These are phyloP conservation scores for Platorchestia sp. DNA, from an alignment of 1,140 invertebrate genomes.

Conservation along the genomic window DNA sequence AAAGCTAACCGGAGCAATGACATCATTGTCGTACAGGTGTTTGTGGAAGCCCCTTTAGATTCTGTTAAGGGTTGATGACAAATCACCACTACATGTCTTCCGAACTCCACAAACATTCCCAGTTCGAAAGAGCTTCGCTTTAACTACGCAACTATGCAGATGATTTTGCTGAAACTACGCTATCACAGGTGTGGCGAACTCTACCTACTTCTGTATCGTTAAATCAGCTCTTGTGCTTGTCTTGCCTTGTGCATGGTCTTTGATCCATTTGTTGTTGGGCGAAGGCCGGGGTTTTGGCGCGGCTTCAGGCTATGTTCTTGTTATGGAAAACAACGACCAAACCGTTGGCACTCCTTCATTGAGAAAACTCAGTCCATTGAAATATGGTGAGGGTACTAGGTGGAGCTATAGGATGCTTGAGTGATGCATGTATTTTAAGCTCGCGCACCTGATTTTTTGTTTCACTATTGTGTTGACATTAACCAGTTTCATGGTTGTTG, in stretches of 20 bases:
- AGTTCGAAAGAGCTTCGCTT: not conserved
- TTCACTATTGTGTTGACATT: not conserved
- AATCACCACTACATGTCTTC: constrained; percentile 23
- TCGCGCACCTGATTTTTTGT: not conserved
- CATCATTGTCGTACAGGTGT: not conserved
- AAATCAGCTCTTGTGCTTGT: constrained; percentile 19
- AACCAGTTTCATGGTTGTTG: not conserved
- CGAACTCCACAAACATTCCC: constrained; percentile 23
- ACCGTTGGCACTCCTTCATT: constrained; percentile 38
- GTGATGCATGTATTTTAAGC: not conserved
- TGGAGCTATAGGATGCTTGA: not conserved
- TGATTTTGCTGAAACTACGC: not conserved
- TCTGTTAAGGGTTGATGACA: not conserved
- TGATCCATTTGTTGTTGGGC: constrained; percentile 19
- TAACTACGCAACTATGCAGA: not conserved
- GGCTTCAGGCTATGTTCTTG: not conserved
- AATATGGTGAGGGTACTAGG: not conserved
- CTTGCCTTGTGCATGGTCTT: not conserved
- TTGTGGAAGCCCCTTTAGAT: not conserved
- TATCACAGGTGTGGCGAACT: constrained; percentile 3
- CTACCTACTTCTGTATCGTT: not conserved
- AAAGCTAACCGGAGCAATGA: not conserved
- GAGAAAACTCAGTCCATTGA: constrained; percentile 40
- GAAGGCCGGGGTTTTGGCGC: constrained; percentile 6
- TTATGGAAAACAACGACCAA: constrained; percentile 49